Base-by-base conservation (phyloP, 1,140 invertebrate genomes). In the Leptinotarsa undecemlineata region DNA sequence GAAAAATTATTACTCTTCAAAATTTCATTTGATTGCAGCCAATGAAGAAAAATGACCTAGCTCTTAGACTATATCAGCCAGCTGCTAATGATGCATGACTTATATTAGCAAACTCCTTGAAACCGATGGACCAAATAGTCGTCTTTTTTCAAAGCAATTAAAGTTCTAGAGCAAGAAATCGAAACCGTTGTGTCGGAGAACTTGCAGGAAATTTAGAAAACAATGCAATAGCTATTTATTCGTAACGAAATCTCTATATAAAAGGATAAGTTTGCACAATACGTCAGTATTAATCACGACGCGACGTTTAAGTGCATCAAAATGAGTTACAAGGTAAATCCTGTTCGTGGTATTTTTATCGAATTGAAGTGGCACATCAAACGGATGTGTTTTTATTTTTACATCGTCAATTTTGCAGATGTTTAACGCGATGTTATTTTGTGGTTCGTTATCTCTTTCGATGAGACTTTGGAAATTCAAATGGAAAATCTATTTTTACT, bases 301-400 rank as follows among this genome's bases (percentile, higher is more conserved):
- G 60, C 71, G 60, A 23, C 33, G 60, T 64, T 64, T 17, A 72
- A 64, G 71, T 72, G 71, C 71, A 48, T 42, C 62, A 48, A 72
- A 66, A 72, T 72, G 71, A 23, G 60, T 66, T 66, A 42, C 71
- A 72, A 72, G 71, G 71, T 72, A 72, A 70, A 48, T 70, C n/a
- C 33, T 42, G 33, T 42, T 42, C 2, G 11, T 42, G 33, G 33
- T 42, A 42, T 42, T 42, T 42, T 42, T 11, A 42, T 42, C 33
- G 33, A 11, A 42, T 42, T 42, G 33, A 42, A 42, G 8, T 42
- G 33, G 2, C 33, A 11, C 33, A 42, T 42, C 33, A 42, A 42
- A 42, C 33, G 33, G 8, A 42, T 42, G 33, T 42, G 33, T 42
- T 42, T 42, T 42, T 33, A 33, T 33, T 11, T 42, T 42, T 42